Evolutionary conservation across 1,140 invertebrate genomes (phyloP).

Genomic region (Laodelphax striatellus): DNA sequence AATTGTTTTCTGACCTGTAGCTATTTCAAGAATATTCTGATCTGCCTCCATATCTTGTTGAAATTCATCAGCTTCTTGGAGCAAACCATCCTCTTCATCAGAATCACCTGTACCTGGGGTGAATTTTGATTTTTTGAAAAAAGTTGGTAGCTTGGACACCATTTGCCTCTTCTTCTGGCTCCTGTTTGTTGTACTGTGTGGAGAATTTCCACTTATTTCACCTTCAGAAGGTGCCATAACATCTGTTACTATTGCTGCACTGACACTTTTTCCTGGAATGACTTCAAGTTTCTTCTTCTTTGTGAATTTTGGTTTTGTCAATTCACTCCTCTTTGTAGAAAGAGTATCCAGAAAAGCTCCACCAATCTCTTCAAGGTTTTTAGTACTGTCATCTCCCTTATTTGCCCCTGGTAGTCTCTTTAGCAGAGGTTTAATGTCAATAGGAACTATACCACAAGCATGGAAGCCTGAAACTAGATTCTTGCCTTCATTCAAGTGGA

Average conservation of each 20-base stretch:
- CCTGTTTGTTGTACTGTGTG: too few relatives aligned
- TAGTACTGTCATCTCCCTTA: neutral
- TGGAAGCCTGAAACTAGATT: conserved; percentile 16
- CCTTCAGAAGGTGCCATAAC: too few relatives aligned
- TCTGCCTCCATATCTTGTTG: too few relatives aligned
- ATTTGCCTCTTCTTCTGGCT: too few relatives aligned
- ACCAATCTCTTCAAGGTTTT: neutral
- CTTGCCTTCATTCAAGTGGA: neutral
- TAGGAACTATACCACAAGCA: conserved; percentile 15
- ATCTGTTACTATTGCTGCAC: neutral
- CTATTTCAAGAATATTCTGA: too few relatives aligned
- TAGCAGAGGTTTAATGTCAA: neutral
- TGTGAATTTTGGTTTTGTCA: neutral
- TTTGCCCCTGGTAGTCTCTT: neutral
- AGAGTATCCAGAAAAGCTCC: neutral
- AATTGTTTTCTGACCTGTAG: too few relatives aligned
- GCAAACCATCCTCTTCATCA: too few relatives aligned
- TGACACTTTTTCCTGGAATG: neutral
- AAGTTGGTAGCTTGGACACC: too few relatives aligned
- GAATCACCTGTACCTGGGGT: too few relatives aligned
- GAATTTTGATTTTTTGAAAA: too few relatives aligned
- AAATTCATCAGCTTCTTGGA: too few relatives aligned
- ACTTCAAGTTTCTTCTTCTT: conserved; percentile 2
- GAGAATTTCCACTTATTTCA: too few relatives aligned
- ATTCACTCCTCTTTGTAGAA: neutral